Conservation (phyloP, 1,140 invertebrate genomes). For the Gryllus bimaculatus region DNA sequence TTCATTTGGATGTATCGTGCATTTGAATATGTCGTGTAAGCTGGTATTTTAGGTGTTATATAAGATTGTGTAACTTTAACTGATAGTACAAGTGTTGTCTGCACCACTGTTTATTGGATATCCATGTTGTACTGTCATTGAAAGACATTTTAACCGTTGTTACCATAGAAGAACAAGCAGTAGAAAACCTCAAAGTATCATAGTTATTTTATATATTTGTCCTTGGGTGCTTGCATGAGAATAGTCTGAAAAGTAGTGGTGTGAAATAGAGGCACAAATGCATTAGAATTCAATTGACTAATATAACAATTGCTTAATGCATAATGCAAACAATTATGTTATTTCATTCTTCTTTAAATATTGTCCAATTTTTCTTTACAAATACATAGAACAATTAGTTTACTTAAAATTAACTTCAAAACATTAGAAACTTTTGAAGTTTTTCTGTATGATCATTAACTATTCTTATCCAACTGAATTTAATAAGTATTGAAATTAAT, state of each 20-base stretch:
- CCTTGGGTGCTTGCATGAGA: background rate
- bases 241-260: background rate
- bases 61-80: background rate
- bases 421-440: too few species aligned
- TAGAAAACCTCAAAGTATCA: constrained; percentile 5
- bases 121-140: background rate
- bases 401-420: too few species aligned
- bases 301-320: too few species aligned
- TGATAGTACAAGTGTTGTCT: background rate
- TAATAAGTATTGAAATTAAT: too few species aligned
- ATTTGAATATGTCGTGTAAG: background rate
- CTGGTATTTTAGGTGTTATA: constrained; percentile 5
- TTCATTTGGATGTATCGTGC: background rate
- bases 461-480: too few species aligned
- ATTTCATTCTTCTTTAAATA: too few species aligned
- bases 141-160: background rate
- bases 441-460: too few species aligned
- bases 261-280: background rate
- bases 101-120: background rate
- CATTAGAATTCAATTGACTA: background rate
- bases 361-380: too few species aligned
- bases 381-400: too few species aligned
- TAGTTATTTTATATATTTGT: background rate
- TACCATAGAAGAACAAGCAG: background rate
- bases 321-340: too few species aligned